Evolutionary conservation across 2,113 vertebrate species (phyloP), one percentile per base, ranked within the genome.

Genomic region (Cygnus atratus): DNA sequence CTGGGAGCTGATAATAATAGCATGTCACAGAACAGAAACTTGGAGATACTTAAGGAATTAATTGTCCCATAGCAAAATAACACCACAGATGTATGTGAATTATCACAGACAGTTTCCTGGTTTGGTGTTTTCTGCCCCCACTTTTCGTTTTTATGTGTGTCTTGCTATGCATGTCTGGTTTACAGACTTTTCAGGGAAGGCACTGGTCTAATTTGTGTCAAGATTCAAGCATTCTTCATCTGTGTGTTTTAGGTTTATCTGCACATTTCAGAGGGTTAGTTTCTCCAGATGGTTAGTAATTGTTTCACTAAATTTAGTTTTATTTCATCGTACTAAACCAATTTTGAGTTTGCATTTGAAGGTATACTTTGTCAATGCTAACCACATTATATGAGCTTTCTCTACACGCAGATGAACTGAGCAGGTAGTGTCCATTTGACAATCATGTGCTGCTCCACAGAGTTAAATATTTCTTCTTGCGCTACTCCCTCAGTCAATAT

Each of bases 41-140:
- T 39, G 8, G 18, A 70, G 24, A 3, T 79, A 2, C 55, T 61
- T 29, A 44, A 41, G 37, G 17, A 86, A 14, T 16, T 57, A 10
- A 0, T n/a, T 84, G 25, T 66, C 46, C 37, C 37, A 2, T 31
- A 54, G n/a, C 5, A 35, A 15, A 0, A 0, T 41, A 48, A 44
- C 2, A 29, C 6, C 29, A 25, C 9, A 37, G 4, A 63, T 68
- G 15, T 21, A 12, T 18, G 63, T 24, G 4, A 75, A 67, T 72
- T 72, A 66, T 16, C 21, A 41, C 24, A 63, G 12, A 6, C 70
- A 9, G 33, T 35, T 72, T 67, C 26, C 24, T 67, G 31, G 3
- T 12, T 39, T 59, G 68, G 1, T n/a, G 9, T 66, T 76, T 92
- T 72, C 39, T 79, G 33, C 10, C 7, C 4, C 10, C 26, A 37